A percentile compares a stretch with the other conserved stretches of the same genome.
Conservation (phyloP, 2,888 invertebrate genomes). For the Caenorhabditis doughertyi region DNA sequence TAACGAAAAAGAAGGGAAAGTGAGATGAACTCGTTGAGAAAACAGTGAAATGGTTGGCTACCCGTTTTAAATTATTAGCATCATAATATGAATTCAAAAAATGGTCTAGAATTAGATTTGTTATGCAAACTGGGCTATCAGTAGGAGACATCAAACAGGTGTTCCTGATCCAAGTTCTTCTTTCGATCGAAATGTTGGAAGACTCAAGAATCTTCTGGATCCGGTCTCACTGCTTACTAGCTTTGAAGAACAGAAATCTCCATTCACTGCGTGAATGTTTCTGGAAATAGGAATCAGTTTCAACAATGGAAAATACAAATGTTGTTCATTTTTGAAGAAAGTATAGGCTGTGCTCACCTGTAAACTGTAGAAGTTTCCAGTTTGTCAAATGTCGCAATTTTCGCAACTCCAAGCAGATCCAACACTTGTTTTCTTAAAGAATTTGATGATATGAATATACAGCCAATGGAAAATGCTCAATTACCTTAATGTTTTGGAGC, state of each 20-base stretch:
- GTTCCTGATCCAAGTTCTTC: conserved; percentile 40
- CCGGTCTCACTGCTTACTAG: conserved; percentile 32
- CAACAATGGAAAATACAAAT: background rate
- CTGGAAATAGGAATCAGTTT: conserved; percentile 11
- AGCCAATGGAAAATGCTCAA: background rate
- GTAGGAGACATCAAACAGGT: conserved; percentile 38
- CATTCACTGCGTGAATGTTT: conserved; percentile 57
- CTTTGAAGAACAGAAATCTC: conserved; percentile 47
- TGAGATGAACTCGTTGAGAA: conserved; percentile 48
- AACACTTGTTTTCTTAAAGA: conserved; percentile 57
- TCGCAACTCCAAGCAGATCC: conserved; percentile 47
- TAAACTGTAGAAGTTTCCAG: conserved; percentile 54
- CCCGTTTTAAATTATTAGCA: conserved; percentile 37
- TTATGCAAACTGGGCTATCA: background rate
- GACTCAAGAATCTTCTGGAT: conserved; percentile 41
- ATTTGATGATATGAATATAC: too few relatives aligned
- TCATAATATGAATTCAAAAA: conserved; percentile 9
- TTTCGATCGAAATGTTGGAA: conserved; percentile 50
- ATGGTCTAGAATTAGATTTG: background rate
- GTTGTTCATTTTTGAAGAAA: background rate
- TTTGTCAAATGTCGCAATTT: conserved; percentile 50
- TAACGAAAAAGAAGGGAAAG: background rate
- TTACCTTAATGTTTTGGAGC: conserved; percentile 78
- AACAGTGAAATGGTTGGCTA: conserved; percentile 52
- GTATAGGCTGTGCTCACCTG: conserved; percentile 25